Conservation (phyloP, 2,797 vertebrate genomes). For the Fistularia commersonii region DNA sequence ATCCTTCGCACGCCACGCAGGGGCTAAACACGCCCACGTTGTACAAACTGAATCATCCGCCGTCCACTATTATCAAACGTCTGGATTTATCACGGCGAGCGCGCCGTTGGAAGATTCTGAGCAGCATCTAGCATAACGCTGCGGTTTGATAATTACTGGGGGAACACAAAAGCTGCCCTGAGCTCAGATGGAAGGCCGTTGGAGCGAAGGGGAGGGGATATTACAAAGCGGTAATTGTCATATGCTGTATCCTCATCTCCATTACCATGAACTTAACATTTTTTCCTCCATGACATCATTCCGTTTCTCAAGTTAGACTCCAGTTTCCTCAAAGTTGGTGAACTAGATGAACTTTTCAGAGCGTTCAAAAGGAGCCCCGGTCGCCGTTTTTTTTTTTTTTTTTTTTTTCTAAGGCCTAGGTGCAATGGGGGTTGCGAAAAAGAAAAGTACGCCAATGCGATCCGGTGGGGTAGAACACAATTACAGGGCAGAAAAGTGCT, state of each 20-base stretch:
- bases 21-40: slow-evolving; percentile 25
- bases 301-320: neutral
- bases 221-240: slow-evolving; percentile 54
- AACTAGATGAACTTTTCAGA: too few species aligned
- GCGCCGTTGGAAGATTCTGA: slow-evolving; percentile 49
- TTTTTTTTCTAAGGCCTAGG: too few species aligned
- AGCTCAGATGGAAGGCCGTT: slow-evolving; percentile 12
- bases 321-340: neutral
- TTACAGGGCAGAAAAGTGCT: slow-evolving; percentile 55
- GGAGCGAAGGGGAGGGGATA: neutral
- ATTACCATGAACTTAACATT: slow-evolving; percentile 19
- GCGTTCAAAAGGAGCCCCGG: too few species aligned
- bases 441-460: slow-evolving; percentile 35
- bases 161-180: slow-evolving; percentile 43
- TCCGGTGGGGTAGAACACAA: slow-evolving; percentile 34
- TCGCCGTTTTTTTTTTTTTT: too few species aligned
- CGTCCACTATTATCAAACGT: slow-evolving; percentile 32
- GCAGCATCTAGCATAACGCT: slow-evolving; percentile 22
- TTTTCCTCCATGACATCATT: slow-evolving; percentile 2
- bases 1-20: slow-evolving; percentile 6
- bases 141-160: slow-evolving; percentile 24
- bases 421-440: neutral
- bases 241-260: slow-evolving; percentile 10
- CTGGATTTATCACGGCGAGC: slow-evolving; percentile 20
- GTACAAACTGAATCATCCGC: slow-evolving; percentile 43